Evolutionary conservation across 2,888 invertebrate species (phyloP), one percentile per base, ranked within the genome.

Genomic region (Noctuana brunneofusca): DNA sequence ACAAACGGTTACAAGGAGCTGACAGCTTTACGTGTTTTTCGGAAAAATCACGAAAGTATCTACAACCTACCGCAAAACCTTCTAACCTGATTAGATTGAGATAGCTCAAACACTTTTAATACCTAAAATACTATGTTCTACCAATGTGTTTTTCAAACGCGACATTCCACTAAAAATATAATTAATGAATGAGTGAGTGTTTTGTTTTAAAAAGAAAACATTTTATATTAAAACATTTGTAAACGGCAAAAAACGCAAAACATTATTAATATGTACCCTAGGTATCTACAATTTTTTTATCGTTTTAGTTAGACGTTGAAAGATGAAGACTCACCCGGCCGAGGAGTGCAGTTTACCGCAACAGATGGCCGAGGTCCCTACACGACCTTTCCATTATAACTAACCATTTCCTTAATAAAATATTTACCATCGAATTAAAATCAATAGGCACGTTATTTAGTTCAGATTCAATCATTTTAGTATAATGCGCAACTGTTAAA

Each of bases 301-400:
- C 73, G 74, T 83, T 84, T 83, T 81, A 83, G 83, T 83, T 74
- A 74, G 78, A 76, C 73, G 75, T 76, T 80, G 83, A 83, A 82
- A 75, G 77, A 84, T 82, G 78, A 78, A 72, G 75, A 72, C 76
- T 76, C 79, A 79, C 79, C 76, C 76, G 78, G 78, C 72, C 75
- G 74, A 75, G 76, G 74, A 78, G 81, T 74, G 75, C 80, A 78
- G 83, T 83, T 81, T 43, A 18, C 86, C 86, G 84, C 87, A 87
- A 87, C 87, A 87, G 85, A 88, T 87, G 85, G 84, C 80, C 72
- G 71, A 41, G 16, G 75, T 73, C 71, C 70, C 79, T 74, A 67
- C 71, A 54, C 53, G 43, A 43, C 53, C 59, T 59, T 59, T 53
- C 59, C 53, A 53, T 59, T 59, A 59, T 53, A 59, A 14, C 38